Conservation (phyloP, 2,888 invertebrate genomes). For the Platycheirus albimanus region DNA sequence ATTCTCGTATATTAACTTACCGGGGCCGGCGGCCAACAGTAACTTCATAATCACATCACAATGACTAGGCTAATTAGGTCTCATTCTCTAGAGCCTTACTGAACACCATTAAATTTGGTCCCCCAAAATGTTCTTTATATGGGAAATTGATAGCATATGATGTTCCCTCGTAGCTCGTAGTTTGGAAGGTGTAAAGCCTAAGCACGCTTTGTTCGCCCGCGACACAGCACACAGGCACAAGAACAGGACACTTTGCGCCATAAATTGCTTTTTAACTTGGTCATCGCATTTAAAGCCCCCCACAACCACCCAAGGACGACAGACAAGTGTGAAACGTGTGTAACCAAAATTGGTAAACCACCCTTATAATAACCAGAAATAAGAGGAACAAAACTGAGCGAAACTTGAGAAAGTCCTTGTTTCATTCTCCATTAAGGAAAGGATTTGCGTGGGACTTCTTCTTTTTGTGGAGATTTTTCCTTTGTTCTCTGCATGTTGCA, state of each 20-base stretch:
- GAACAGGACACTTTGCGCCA: conserved; percentile 53
- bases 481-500: conserved; percentile 78
- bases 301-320: not conserved
- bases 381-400: conserved; percentile 39
- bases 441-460: conserved; percentile 71
- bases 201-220: conserved; percentile 7
- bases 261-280: conserved; percentile 68
- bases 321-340: conserved; percentile 60
- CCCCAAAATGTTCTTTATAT: conserved; percentile 15
- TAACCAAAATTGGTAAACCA: conserved; percentile 58
- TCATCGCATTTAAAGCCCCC: conserved; percentile 38
- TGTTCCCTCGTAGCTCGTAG: not conserved
- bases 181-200: conserved; percentile 32
- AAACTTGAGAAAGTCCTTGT: conserved; percentile 71
- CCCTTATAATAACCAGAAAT: conserved; percentile 35
- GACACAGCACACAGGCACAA: conserved; percentile 9
- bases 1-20: not conserved
- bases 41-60: conserved; percentile 35
- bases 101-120: conserved; percentile 27
- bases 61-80: conserved; percentile 65
- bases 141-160: not conserved
- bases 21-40: not conserved
- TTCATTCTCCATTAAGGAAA: conserved; percentile 74
- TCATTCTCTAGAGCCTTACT: conserved; percentile 29
- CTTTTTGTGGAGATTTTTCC: conserved; percentile 43